Evolutionary conservation across 2,113 vertebrate genomes (phyloP).

Genomic region (Asarcornis scutulata): DNA sequence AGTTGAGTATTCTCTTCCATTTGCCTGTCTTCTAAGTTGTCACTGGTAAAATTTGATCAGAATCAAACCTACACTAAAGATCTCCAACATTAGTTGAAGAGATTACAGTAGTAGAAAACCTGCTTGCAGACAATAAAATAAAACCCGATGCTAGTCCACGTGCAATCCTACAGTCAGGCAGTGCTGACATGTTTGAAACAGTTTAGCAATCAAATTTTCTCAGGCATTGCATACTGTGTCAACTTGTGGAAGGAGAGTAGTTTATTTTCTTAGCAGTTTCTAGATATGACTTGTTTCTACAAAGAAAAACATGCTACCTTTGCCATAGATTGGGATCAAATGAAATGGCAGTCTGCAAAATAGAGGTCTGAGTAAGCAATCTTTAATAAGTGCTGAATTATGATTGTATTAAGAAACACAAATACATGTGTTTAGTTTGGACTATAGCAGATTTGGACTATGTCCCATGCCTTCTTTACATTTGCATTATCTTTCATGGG

Average conservation of each 20-base stretch:
- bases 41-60: background rate
- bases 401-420: background rate
- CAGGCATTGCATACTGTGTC: background rate
- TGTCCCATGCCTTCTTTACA: background rate
- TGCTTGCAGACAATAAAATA: background rate
- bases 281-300: background rate
- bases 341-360: background rate
- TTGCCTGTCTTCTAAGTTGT: background rate
- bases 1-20: background rate
- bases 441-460: background rate
- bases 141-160: background rate
- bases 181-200: background rate
- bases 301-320: background rate
- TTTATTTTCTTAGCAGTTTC: background rate
- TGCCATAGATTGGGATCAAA: background rate
- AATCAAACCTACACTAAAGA: background rate
- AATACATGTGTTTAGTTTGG: background rate
- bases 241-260: background rate
- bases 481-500: background rate
- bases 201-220: background rate
- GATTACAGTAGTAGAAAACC: background rate
- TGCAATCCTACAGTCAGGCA: background rate
- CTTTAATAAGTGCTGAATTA: background rate
- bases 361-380: background rate
- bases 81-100: background rate